Base-by-base conservation (phyloP, 2,797 vertebrate species). In the Propithecus deckenii region DNA sequence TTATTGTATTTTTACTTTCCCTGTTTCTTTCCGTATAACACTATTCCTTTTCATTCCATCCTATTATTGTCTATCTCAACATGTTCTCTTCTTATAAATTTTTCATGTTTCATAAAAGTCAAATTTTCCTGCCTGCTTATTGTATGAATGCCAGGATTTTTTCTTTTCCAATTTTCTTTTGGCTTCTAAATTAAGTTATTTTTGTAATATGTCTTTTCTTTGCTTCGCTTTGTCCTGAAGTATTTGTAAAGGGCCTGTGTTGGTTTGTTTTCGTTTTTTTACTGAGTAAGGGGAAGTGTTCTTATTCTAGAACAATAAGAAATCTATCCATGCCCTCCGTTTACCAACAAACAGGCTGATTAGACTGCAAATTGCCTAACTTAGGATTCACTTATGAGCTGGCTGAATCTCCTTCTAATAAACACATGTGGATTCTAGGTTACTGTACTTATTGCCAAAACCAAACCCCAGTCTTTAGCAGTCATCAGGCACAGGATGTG, bases 51-150 rank as follows among this genome's bases (percentile, higher is more conserved):
- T 92, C 80, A 86, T 95, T 78, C 6, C 4, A 35, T 80, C 41
- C 74, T 67, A 74, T 50, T 92, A 46, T 71, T 87, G 43, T 78
- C 89, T 52, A 48, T 85, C 71, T 94, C 57, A 89, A 57, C 35
- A n/a, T 86, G 52, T 89, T 83, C 14, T 50, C 48, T 18, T 87
- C 57, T 95, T 86, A 63, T 75, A 76, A 96, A 84, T 71, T 86
- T 91, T 88, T 97, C 69, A 78, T 57, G 41, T 92, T 91, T 97
- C 67, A 95, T 69, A 74, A 91, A 96, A 80, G 38, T 95, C 63
- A 72, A 87, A 67, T 93, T 95, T 88, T 59, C 57, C 25, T 59
- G 61, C 48, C 67, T 91, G 35, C 13, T 89, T 96, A 50, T 43
- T 87, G 61, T 85, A 81, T 89, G 88, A 94, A 95, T 86, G 46